Base-by-base conservation (phyloP, 2,113 vertebrate genomes). In the Cyanoderma ruficeps region DNA sequence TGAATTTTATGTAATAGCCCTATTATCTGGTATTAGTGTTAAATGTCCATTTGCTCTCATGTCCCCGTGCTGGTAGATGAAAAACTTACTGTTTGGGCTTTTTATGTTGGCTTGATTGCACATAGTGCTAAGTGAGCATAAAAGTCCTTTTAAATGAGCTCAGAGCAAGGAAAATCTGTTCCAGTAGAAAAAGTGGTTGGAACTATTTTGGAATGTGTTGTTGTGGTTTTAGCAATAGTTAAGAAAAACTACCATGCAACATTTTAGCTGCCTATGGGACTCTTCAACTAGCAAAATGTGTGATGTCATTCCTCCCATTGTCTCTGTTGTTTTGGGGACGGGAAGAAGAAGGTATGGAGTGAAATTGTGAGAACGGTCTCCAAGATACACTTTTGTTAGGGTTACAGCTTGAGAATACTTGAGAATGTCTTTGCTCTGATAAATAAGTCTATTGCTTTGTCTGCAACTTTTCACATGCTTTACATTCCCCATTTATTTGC, bases 21-120 rank as follows among this genome's bases (percentile, higher is more conserved):
- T 93, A 82, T 97, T 97, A 96, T 83, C 87, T 94, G 46, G 28
- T 72, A 83, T 97, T 96, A 97, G 79, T 85, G 81, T 97, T 95
- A 96, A 94, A 92, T 88, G 84, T 72, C 74, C 71, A 70, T 71
- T 94, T 97, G 78, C 74, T 93, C 50, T 86, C 76, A 72, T 82
- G 74, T 6, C n/a, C 24, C 10, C 1, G 0, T 39, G 60, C 37
- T 80, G 42, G 33, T 71, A 79, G 52, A 49, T 35, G 35, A 76
- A 87, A 87, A 83, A 89, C 18, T 57, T 65, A 52, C 41, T 82
- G 55, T 69, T 70, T 87, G 57, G 30, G 59, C 22, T 87, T 87
- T 72, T 91, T 75, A 33, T 10, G 13, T 46, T 72, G 65, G 67
- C 70, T 90, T 82, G 85, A 82, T 74, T 87, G 30, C 24, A 74